Evolutionary conservation across 2,113 vertebrate species (phyloP).

Genomic region (Syngnathoides biaculeatus): DNA sequence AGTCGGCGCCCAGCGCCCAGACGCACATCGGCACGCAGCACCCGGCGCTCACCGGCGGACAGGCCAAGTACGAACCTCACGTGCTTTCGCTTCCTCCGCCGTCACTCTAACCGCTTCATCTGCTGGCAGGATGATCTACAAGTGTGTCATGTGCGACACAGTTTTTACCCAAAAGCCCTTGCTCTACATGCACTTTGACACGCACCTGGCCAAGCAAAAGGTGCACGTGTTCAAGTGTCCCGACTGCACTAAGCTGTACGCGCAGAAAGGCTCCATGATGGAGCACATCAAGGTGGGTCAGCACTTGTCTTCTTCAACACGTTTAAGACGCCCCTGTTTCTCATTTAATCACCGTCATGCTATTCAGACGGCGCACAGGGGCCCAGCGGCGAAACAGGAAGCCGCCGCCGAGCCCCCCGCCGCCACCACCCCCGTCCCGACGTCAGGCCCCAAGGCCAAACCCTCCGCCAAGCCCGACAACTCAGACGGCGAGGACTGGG

Average conservation of each 20-base stretch:
- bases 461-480: conserved; percentile 59
- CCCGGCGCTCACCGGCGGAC: conserved; percentile 82
- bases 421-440: conserved; percentile 48
- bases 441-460: conserved; percentile 54
- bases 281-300: conserved; percentile 88
- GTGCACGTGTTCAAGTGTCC: conserved; percentile 96
- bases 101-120: background rate
- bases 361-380: conserved; percentile 70
- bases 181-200: conserved; percentile 92
- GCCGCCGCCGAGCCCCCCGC: conserved; percentile 55
- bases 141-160: conserved; percentile 95
- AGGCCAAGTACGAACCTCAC: conserved; percentile 78
- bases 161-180: conserved; percentile 94
- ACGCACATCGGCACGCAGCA: conserved; percentile 90
- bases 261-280: conserved; percentile 91
- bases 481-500: conserved; percentile 70
- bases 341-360: background rate
- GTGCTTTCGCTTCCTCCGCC: too few relatives aligned
- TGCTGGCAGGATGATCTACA: conserved; percentile 87
- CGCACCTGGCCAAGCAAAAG: conserved; percentile 89
- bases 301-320: background rate
- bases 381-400: conserved; percentile 71
- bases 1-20: conserved; percentile 88
- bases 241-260: conserved; percentile 91
- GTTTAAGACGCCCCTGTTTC: background rate